Percentiles rank a stretch among this genome's conserved stretches.
Evolutionary conservation across 2,113 vertebrate species (phyloP).

Genomic region (Apaloderma vittatum): DNA sequence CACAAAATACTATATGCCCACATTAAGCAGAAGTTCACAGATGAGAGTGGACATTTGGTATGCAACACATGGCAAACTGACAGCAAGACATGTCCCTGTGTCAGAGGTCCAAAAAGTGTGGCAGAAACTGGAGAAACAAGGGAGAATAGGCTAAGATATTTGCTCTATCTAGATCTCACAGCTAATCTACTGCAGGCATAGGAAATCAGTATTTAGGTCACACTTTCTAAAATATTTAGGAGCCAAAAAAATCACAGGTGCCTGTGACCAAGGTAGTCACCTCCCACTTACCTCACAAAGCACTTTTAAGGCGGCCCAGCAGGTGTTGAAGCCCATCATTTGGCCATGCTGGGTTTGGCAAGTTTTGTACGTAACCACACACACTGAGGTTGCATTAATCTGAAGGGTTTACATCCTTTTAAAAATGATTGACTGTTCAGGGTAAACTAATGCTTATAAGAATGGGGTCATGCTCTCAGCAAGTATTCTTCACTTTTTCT

Average conservation of each 20-base stretch:
- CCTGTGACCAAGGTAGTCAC: not conserved
- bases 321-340: not conserved
- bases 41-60: not conserved
- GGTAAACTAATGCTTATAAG: not conserved
- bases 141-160: not conserved
- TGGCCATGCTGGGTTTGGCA: not conserved
- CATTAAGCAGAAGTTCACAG: not conserved
- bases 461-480: not conserved
- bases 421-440: not conserved
- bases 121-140: not conserved
- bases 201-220: not conserved
- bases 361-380: not conserved
- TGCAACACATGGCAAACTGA: not conserved
- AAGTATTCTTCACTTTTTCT: not conserved
- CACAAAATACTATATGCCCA: not conserved
- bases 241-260: not conserved
- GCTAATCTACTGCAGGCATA: not conserved
- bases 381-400: not conserved
- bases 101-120: not conserved
- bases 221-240: not conserved
- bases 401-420: not conserved
- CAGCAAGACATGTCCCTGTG: not conserved
- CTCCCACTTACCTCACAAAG: not conserved
- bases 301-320: not conserved
- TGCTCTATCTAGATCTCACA: not conserved